A percentile compares a stretch with the other conserved stretches of the same genome.
These are phyloP conservation scores for Acanthoscelides obtectus DNA, from an alignment of 2,888 invertebrate species.

Conservation along the genomic window DNA sequence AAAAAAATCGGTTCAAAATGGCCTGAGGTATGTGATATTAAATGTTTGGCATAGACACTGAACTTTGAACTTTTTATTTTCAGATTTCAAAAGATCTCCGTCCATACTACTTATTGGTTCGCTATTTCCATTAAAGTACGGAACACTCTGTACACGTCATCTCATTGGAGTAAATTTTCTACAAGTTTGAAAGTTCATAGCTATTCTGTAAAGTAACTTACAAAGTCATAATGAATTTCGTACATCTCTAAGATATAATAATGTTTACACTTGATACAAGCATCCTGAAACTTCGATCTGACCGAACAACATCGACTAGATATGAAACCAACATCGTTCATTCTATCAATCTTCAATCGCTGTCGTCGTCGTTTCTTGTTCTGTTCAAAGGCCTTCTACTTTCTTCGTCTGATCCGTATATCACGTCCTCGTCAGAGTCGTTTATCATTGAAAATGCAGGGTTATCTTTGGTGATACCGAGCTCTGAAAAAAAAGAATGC, in stretches of 20 bases:
- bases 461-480: constrained; percentile 92
- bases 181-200: not conserved
- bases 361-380: constrained; percentile 65
- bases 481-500: constrained; percentile 65
- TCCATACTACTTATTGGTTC: too few relatives aligned
- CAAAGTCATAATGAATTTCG: not conserved
- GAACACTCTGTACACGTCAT: too few relatives aligned
- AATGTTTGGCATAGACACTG: too few relatives aligned
- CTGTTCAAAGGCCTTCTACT: constrained; percentile 76
- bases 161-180: too few relatives aligned
- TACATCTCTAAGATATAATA: not conserved
- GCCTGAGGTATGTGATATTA: too few relatives aligned
- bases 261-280: constrained; percentile 16
- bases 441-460: constrained; percentile 98
- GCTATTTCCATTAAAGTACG: too few relatives aligned
- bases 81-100: too few relatives aligned
- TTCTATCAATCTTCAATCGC: constrained; percentile 45
- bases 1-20: too few relatives aligned
- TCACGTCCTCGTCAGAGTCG: constrained; percentile 95
- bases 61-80: too few relatives aligned
- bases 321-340: not conserved
- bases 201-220: not conserved
- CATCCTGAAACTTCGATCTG: not conserved
- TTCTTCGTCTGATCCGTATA: constrained; percentile 90
- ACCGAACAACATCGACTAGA: not conserved